Evolutionary conservation across 2,797 vertebrate species (phyloP), one percentile per base, ranked within the genome.

Genomic region (Periparus ater): DNA sequence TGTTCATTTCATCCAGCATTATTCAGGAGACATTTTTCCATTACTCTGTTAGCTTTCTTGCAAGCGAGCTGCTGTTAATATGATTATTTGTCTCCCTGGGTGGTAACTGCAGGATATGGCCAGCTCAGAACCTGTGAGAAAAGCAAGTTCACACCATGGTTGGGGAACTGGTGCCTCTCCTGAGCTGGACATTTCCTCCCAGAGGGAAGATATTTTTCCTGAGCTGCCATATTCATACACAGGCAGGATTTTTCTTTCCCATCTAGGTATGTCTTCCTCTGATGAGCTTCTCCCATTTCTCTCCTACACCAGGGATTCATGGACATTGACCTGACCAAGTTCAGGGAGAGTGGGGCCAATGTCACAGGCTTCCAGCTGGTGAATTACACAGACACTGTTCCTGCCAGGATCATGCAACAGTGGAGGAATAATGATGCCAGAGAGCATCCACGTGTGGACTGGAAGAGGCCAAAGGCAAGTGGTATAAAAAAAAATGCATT

Each of bases 351-450:
- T 1, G 99, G 99, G 7, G 99, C 99, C 17, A 99, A 99, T 22
- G 99, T 99, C 92, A 99, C 99, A 2, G 99, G 99, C 17, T 99
- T 99, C 97, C 99, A 99, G 96, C 48, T 99, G 77, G 99, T 99
- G 91, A 99, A 99, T 97, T 98, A 99, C 95, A 99, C 99, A 0
- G 99, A 99, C 55, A 97, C 98, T 25, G 97, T 97, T 32, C 98
- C 99, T 1, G 98, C 98, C 93, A 98, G 98, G 42, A 98, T 99
- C 61, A 98, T 99, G 97, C 99, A 99, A 84, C 99, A 99, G 93
- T 99, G 99, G 99, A 97, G 98, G 96, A 99, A 98, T 72, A 99
- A 99, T 15, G 99, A 99, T 76, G 99, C 98, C 74, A 99, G 99
- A 87, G 99, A 99, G 72, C 98, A 98, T 86, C 98, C 98, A 87